A percentile compares a stretch with the other conserved stretches of the same genome.
These are phyloP conservation scores for Drosophila histrio DNA, from an alignment of 2,888 invertebrate species.

Conservation along the genomic window DNA sequence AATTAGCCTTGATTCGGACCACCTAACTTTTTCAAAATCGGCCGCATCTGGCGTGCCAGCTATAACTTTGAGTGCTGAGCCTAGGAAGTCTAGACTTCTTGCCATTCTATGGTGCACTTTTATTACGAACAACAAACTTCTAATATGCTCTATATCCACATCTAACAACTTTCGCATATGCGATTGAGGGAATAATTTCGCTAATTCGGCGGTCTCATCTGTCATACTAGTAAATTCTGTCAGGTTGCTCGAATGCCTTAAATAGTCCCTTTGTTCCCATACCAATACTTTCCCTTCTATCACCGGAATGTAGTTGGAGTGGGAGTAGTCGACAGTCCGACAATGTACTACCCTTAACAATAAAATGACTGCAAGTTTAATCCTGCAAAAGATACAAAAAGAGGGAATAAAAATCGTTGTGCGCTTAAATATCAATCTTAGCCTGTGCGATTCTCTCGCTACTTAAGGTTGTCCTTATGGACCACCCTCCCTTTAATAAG, in stretches of 20 bases:
- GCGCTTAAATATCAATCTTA: not conserved
- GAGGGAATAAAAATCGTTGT: not conserved
- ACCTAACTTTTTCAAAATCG: constrained; percentile 2
- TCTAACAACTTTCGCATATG: not conserved
- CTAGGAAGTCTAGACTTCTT: too few species aligned
- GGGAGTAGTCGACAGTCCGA: not conserved
- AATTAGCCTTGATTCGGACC: not conserved
- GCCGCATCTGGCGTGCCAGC: constrained; percentile 3
- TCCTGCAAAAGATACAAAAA: not conserved
- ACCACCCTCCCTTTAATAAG: not conserved
- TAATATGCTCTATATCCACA: too few species aligned
- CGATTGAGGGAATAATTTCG: not conserved
- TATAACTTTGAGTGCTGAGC: not conserved
- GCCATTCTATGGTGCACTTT: too few species aligned
- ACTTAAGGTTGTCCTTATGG: not conserved
- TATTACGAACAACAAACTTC: too few species aligned
- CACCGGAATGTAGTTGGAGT: not conserved
- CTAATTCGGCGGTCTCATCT: not conserved
- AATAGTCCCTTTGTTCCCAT: not conserved
- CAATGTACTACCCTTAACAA: not conserved
- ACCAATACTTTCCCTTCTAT: not conserved
- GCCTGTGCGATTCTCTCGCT: not conserved
- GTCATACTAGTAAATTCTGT: not conserved
- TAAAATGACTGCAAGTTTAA: not conserved
- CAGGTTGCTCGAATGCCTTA: not conserved